Conservation (phyloP, 2,797 vertebrate genomes). For the Pelobates cultripes region DNA sequence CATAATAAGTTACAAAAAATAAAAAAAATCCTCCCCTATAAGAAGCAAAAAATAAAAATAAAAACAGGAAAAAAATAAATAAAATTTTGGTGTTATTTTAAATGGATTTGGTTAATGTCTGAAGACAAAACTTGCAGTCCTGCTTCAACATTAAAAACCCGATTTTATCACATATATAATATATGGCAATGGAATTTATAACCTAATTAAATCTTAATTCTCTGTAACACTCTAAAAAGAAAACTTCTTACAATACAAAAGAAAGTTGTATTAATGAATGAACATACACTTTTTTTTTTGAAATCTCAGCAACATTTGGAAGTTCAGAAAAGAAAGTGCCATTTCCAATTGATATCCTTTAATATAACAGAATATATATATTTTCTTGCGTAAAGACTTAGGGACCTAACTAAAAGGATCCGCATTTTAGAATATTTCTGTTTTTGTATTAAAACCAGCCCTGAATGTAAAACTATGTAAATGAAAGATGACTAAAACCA, state of each 20-base stretch:
- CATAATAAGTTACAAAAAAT: too few relatives aligned
- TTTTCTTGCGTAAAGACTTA: constrained; percentile 12
- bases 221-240: constrained; percentile 34
- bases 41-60: too few relatives aligned
- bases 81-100: too few relatives aligned
- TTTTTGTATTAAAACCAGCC: constrained; percentile 33
- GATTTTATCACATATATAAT: not conserved
- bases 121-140: constrained; percentile 6
- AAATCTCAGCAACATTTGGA: constrained; percentile 40
- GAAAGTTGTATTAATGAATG: constrained; percentile 22
- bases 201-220: constrained; percentile 21
- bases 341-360: constrained; percentile 36
- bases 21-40: too few relatives aligned
- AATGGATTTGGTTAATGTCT: not conserved
- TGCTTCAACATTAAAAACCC: constrained; percentile 14
- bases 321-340: constrained; percentile 47
- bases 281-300: constrained; percentile 19
- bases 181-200: constrained; percentile 8
- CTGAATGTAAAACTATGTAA: constrained; percentile 26
- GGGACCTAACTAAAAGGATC: constrained; percentile 23
- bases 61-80: too few relatives aligned
- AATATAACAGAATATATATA: constrained; percentile 30
- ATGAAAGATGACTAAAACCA: constrained; percentile 4
- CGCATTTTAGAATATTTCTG: constrained; percentile 21
- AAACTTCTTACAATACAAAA: constrained; percentile 19